phyloP scores from a whole-genome alignment of 2,113 vertebrate genomes.

The Caracal caracal region DNA sequence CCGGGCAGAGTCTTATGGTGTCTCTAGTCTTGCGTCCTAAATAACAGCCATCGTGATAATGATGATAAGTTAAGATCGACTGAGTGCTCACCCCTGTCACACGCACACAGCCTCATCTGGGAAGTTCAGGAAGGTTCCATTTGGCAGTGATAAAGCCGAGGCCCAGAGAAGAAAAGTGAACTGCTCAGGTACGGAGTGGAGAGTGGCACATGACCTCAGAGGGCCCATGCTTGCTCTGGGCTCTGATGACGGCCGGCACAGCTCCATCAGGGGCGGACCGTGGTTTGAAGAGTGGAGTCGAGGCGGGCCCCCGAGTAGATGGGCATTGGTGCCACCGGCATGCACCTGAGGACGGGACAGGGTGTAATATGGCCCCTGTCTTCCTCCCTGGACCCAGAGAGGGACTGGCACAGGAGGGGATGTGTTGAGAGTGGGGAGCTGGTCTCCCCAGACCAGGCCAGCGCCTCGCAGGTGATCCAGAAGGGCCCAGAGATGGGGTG shows the following conservation, averaged over 20 bases:
- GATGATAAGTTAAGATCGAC: neutral
- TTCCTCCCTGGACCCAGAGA: neutral
- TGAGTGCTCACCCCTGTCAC: neutral
- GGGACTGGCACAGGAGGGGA: neutral
- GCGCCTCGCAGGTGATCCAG: neutral
- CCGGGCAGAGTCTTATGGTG: neutral
- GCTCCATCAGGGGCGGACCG: neutral
- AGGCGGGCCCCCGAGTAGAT: neutral
- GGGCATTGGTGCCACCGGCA: neutral
- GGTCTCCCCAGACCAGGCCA: neutral
- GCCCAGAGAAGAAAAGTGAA: neutral
- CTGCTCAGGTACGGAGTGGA: neutral
- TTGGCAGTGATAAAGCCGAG: neutral
- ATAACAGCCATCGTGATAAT: neutral
- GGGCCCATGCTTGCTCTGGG: neutral
- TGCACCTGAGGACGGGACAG: neutral
- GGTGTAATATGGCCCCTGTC: neutral
- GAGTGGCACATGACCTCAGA: neutral
- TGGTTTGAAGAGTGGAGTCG: neutral
- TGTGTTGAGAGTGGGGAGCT: neutral
- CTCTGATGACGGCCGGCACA: rapidly evolving
- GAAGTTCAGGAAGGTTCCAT: neutral
- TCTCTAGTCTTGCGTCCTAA: neutral
- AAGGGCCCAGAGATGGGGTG: rapidly evolving
- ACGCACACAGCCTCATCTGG: neutral